Base-by-base conservation (phyloP, 2,113 vertebrate genomes). In the Peromyscus californicus region DNA sequence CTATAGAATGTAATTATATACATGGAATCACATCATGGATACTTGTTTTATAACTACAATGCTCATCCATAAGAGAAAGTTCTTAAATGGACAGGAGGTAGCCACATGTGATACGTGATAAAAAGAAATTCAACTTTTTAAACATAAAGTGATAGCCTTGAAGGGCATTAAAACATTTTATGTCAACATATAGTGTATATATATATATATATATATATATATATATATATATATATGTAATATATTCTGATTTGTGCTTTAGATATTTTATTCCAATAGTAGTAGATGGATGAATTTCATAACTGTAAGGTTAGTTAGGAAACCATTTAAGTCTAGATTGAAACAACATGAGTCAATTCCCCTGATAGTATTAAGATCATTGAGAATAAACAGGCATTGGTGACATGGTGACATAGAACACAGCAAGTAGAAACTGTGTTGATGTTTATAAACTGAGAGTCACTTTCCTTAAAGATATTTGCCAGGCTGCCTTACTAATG, bases 351-450 rank as follows among this genome's bases (percentile, higher is more conserved):
- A 93, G 29, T 93, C 69, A 80, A 1, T 31, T 93, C 6, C 5
- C 5, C 65, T 29, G 51, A 59, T 39, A 86, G 61, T 57, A 90
- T 82, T 96, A 90, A 72, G 42, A 4, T 90, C 51, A 70, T 2
- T 88, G 79, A 93, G 10, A 97, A 86, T 51, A 83, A 86, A 93
- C 21, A 76, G 16, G 72, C 79, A 75, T 70, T 59, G 42, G 45
- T 63, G 15, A 57, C 8, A 13, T 59, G 42, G 45, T 63, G 15
- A 57, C 8, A 13, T 42, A 10, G 16, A 21, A 24, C 74, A 80
- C 8, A 67, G 33, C 16, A 94, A 17, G 33, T 72, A 87, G 11
- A 51, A 22, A 19, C 84, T 51, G 33, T n/a, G n/a, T 36, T 67
- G 65, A 31, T 57, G 19, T 59, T 26, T 89, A 42, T 61, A 51